phyloP scores from a whole-genome alignment of 2,797 vertebrate genomes.

The Australoheros facetus region DNA sequence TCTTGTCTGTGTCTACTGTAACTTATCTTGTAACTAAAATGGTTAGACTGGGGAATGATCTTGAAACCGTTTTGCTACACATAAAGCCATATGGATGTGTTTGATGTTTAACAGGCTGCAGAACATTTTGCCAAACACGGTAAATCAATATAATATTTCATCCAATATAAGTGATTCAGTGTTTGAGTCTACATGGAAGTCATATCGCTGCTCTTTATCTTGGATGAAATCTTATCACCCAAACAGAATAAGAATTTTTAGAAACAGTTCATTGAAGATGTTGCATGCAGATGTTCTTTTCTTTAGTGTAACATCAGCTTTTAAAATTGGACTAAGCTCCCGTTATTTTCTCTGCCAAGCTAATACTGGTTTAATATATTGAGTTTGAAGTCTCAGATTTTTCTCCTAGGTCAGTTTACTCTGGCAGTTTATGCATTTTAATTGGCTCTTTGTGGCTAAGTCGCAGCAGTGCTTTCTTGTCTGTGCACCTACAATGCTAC shows the following conservation, averaged over 20 bases:
- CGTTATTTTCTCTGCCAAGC: neutral
- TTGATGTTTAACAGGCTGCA: neutral
- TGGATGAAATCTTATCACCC: neutral
- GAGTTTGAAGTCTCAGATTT: constrained; percentile 10
- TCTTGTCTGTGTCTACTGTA: neutral
- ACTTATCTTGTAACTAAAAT: neutral
- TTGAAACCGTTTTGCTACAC: neutral
- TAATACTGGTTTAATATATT: constrained; percentile 5
- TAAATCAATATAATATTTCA: constrained; percentile 11
- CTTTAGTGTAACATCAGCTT: neutral
- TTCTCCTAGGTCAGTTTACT: neutral
- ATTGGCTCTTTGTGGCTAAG: neutral
- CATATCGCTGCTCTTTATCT: neutral
- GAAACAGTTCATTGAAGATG: neutral
- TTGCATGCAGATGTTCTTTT: neutral
- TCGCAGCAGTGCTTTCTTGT: neutral
- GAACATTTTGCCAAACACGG: neutral
- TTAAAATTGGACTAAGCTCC: neutral
- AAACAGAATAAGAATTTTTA: neutral
- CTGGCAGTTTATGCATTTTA: neutral
- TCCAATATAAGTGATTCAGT: neutral
- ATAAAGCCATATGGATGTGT: neutral
- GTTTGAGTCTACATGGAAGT: neutral
- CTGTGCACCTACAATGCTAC: neutral
- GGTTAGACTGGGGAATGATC: neutral